These are phyloP conservation scores for Oryctes rhinoceros DNA, from an alignment of 1,140 invertebrate genomes.

Conservation along the genomic window DNA sequence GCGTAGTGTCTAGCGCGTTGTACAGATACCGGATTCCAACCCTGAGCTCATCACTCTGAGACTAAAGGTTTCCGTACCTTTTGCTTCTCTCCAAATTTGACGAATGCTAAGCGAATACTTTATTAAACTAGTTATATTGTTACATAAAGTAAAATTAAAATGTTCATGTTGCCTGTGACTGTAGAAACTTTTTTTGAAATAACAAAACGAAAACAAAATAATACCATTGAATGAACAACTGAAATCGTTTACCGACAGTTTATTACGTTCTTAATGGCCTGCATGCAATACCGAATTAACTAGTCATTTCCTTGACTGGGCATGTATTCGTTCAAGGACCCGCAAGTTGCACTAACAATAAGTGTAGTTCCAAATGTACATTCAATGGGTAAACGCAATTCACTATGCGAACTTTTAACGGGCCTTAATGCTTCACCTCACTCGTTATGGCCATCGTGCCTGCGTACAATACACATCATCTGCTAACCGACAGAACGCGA, in stretches of 20 bases:
- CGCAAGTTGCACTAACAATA: not conserved
- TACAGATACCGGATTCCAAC: too few species aligned
- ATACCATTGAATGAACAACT: not conserved
- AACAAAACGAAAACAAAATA: not conserved
- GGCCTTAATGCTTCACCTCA: not conserved
- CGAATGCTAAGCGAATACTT: too few species aligned
- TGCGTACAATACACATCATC: not conserved
- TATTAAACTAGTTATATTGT: not conserved
- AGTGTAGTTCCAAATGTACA: not conserved
- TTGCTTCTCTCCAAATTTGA: too few species aligned
- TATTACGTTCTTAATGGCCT: not conserved
- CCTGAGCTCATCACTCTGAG: too few species aligned
- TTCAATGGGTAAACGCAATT: not conserved
- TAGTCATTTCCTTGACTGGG: constrained; percentile 4
- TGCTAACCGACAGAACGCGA: not conserved
- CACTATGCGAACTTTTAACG: not conserved
- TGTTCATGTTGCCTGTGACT: not conserved
- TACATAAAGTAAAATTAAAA: constrained; percentile 10
- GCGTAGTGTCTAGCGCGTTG: too few species aligned
- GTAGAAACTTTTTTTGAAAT: not conserved
- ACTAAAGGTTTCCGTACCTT: too few species aligned
- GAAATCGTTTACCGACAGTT: not conserved
- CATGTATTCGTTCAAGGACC: not conserved
- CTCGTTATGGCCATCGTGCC: not conserved
- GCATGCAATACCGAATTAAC: not conserved